These are phyloP conservation scores for Onthophagus sagittarius DNA, from an alignment of 2,888 invertebrate species.

Conservation along the genomic window DNA sequence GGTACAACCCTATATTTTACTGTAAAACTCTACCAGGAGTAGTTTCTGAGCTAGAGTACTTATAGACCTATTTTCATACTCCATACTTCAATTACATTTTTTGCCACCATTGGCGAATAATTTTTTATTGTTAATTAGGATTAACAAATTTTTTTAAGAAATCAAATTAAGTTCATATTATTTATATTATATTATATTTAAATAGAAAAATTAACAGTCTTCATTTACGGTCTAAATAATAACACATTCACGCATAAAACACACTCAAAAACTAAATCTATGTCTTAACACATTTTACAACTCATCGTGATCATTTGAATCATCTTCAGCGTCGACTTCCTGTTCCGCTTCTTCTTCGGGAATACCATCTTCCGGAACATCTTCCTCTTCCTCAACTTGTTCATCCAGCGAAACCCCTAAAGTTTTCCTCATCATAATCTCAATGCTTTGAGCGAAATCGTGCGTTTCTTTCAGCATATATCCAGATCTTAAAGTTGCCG, in stretches of 20 bases:
- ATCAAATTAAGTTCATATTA: constrained; percentile 1
- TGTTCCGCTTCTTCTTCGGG: constrained; percentile 49
- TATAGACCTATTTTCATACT: too few relatives aligned
- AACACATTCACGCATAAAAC: constrained; percentile 16
- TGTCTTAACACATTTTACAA: constrained; percentile 47
- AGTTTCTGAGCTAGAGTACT: too few relatives aligned
- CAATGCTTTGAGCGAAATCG: constrained; percentile 87
- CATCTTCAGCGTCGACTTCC: constrained; percentile 40
- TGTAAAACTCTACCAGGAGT: too few relatives aligned
- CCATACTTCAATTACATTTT: too few relatives aligned
- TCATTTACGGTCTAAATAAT: constrained; percentile 19
- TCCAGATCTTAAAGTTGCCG: constrained; percentile 92
- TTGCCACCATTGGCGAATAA: too few relatives aligned
- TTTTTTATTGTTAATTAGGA: too few relatives aligned
- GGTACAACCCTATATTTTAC: too few relatives aligned
- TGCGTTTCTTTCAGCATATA: constrained; percentile 83
- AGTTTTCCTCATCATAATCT: constrained; percentile 79
- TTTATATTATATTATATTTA: constrained; percentile 18
- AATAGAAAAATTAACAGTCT: constrained; percentile 24
- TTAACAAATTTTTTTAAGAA: too few relatives aligned
- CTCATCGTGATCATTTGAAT: constrained; percentile 56
- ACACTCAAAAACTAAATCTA: constrained; percentile 3
- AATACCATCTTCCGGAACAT: constrained; percentile 47
- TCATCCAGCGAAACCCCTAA: constrained; percentile 77
- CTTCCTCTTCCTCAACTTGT: constrained; percentile 50